Percentiles rank a stretch among this genome's conserved stretches.
phyloP scores from a whole-genome alignment of 2,113 vertebrate species.

The Syngnathus scovelli region DNA sequence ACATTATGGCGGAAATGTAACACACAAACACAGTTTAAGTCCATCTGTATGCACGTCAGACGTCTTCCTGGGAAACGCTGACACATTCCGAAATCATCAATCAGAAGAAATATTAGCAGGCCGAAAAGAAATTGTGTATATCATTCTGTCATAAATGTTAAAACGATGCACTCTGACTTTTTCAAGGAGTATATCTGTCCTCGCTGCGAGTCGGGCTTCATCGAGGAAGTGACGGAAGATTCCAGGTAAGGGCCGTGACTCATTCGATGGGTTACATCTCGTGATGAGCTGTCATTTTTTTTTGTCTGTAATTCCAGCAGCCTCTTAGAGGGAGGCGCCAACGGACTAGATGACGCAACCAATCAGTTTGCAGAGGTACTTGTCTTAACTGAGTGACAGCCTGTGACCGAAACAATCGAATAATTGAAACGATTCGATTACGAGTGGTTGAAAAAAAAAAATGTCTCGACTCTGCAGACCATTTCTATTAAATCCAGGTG shows the following conservation, averaged over 20 bases:
- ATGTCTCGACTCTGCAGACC: background rate
- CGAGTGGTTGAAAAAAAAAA: background rate
- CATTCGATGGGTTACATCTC: background rate
- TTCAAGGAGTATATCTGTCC: conserved; percentile 90
- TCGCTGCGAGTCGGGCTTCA: conserved; percentile 89
- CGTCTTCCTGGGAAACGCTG: background rate
- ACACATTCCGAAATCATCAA: too few species aligned
- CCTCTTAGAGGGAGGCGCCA: conserved; percentile 81
- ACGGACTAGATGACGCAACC: conserved; percentile 79
- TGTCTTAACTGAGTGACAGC: conserved; percentile 4
- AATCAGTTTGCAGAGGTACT: conserved; percentile 90
- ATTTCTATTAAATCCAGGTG: background rate
- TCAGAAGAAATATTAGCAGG: too few species aligned
- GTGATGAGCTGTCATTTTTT: background rate
- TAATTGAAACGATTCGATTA: background rate
- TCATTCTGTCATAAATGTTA: background rate
- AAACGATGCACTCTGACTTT: conserved; percentile 6
- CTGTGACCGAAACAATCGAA: background rate
- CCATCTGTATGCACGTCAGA: background rate
- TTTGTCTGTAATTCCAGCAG: conserved; percentile 60
- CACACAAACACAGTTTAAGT: background rate
- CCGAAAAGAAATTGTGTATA: too few species aligned
- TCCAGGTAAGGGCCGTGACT: conserved; percentile 76
- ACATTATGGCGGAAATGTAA: background rate
- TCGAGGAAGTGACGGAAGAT: conserved; percentile 92